Conservation (phyloP, 2,797 vertebrate genomes). For the Merluccius polli region DNA sequence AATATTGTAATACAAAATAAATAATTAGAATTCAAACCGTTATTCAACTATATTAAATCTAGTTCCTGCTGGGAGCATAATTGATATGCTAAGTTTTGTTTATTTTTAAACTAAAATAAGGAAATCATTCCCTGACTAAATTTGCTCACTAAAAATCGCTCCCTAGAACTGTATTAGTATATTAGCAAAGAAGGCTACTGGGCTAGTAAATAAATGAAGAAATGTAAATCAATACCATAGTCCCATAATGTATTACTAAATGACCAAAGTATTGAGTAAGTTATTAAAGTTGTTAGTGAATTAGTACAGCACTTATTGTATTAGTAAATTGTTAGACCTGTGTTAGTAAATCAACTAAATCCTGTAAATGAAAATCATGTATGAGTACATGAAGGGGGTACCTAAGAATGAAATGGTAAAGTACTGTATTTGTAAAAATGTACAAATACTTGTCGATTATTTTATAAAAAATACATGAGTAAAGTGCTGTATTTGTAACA, state of each 20-base stretch:
- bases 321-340: too few species aligned
- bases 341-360: too few species aligned
- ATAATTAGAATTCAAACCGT: background rate
- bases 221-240: background rate
- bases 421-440: too few species aligned
- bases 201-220: background rate
- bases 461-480: too few species aligned
- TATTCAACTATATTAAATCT: background rate
- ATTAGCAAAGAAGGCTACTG: background rate
- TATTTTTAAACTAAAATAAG: background rate
- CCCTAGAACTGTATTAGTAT: background rate
- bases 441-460: too few species aligned
- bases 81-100: background rate
- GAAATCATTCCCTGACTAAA: background rate
- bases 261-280: background rate
- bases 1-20: background rate
- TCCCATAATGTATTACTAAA: background rate
- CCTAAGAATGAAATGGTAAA: too few species aligned
- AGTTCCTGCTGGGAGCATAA: too few species aligned
- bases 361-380: too few species aligned
- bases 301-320: too few species aligned
- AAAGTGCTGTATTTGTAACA: too few species aligned
- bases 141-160: background rate
- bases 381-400: too few species aligned
- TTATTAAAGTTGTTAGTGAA: too few species aligned